Evolutionary conservation across 2,888 invertebrate species (phyloP).

Genomic region (Allophyes oxyacanthae): DNA sequence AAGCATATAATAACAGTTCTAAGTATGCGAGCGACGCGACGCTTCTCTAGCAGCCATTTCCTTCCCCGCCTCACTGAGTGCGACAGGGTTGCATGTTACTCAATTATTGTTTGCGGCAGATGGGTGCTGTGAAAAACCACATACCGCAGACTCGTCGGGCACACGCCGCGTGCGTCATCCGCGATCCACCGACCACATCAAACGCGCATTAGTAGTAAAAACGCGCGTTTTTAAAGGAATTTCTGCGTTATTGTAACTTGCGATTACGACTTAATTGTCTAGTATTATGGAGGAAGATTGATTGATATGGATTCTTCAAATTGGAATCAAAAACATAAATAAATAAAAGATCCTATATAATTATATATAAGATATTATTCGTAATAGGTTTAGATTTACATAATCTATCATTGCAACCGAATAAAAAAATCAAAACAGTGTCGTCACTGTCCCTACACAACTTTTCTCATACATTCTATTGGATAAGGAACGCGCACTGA

Average conservation of each 20-base stretch:
- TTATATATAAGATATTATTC: too few relatives aligned
- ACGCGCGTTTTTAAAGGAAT: conserved; percentile 25
- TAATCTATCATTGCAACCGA: neutral
- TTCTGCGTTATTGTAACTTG: conserved; percentile 31
- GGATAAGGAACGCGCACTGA: conserved; percentile 20
- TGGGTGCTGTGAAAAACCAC: conserved; percentile 76
- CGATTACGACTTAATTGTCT: conserved; percentile 33
- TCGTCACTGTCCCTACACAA: conserved; percentile 4
- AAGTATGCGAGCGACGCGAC: conserved; percentile 50
- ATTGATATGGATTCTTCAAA: conserved; percentile 23
- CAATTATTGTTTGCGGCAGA: conserved; percentile 67
- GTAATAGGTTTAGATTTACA: too few relatives aligned
- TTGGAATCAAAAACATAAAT: neutral
- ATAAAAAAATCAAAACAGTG: neutral
- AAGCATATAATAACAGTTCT: conserved; percentile 60
- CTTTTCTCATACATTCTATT: conserved; percentile 19
- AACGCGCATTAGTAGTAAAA: conserved; percentile 56
- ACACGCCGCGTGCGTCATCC: conserved; percentile 58
- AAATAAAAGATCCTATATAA: conserved; percentile 3
- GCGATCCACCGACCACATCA: conserved; percentile 58
- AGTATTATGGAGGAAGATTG: conserved; percentile 19
- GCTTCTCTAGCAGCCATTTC: conserved; percentile 64
- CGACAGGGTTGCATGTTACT: conserved; percentile 56
- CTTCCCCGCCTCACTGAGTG: conserved; percentile 54
- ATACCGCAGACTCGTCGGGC: conserved; percentile 66